Base-by-base conservation (phyloP, 2,888 invertebrate genomes). In the Panopea generosa region DNA sequence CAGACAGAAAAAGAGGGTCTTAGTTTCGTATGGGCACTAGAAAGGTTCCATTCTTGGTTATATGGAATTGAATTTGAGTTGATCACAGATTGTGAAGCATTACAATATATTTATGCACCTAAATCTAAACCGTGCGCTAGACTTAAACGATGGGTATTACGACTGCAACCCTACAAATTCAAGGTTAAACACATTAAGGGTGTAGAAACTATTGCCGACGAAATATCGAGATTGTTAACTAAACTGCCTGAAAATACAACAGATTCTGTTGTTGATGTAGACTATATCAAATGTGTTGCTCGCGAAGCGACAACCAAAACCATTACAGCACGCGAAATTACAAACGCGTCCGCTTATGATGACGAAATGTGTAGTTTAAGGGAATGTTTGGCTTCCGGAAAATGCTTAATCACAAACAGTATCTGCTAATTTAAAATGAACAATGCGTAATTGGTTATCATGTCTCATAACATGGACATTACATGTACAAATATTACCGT, bases 101-200 rank as follows among this genome's bases (percentile, higher is more conserved):
- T 90, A 11, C 71, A 77, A 47, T 67, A 56, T 6, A 84, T 88
- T n/a, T 83, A 82, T 16, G 69, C 73, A 3, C 68, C 81, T 4
- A 80, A 24, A 26, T 82, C 84, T 6, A 86, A 78, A 59, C 83
- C 84, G 7, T 63, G 82, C 62, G 81, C 88, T 0, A 47, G 87
- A 9, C 81, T 90, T 7, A 78, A 85, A 57, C 24, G 87, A 18
- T 85, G 82, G 84, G 53, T 74, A 6, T 56, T 87, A 9, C 38
- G 79, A 18, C 24, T 87, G 11, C 78, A 78, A 33, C 74, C 72
- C 16, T 86, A 77, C 53, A 33, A 55, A 9, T 77, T 81, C 22
- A 49, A 26, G 11, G 73, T 78, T 3, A 29, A 11, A n/a, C 50
- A 82, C 26, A 76, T 73, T 9, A 52, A 45, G 22, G 76, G 74